phyloP scores from a whole-genome alignment of 2,888 invertebrate species.

The Odontocerum albicorne region DNA sequence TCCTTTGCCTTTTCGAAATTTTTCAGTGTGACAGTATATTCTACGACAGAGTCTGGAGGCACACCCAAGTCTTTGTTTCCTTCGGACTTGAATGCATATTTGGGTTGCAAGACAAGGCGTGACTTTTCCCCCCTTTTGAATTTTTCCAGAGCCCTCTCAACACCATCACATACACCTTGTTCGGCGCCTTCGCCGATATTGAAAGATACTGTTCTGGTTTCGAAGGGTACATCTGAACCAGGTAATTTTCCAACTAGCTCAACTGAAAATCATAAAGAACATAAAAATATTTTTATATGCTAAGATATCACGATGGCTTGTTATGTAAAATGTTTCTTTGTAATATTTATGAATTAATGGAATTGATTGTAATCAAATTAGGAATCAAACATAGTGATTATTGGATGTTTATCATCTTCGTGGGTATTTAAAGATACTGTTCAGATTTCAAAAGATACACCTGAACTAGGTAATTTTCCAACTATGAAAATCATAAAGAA shows the following conservation, averaged over 20 bases:
- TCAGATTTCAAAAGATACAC: too few relatives aligned
- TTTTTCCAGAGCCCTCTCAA: constrained; percentile 79
- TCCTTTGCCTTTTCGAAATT: constrained; percentile 83
- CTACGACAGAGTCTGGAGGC: constrained; percentile 75
- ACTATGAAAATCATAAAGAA: too few relatives aligned
- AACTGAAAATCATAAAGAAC: constrained; percentile 56
- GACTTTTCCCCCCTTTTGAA: constrained; percentile 83
- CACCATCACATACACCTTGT: constrained; percentile 72
- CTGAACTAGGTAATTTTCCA: too few relatives aligned
- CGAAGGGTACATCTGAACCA: constrained; percentile 69
- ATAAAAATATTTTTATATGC: too few relatives aligned
- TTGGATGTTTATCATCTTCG: too few relatives aligned
- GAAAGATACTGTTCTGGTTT: constrained; percentile 82
- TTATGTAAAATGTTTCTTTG: too few relatives aligned
- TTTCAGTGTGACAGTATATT: constrained; percentile 79
- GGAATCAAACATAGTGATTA: too few relatives aligned
- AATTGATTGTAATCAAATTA: too few relatives aligned
- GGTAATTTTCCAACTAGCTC: constrained; percentile 60
- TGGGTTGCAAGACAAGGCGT: constrained; percentile 69
- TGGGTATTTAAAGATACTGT: too few relatives aligned
- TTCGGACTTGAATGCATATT: constrained; percentile 75
- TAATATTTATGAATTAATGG: too few relatives aligned
- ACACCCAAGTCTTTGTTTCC: constrained; percentile 73
- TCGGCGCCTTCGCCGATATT: constrained; percentile 83
- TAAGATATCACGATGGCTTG: too few relatives aligned